phyloP scores from a whole-genome alignment of 2,113 vertebrate species.

The Petrocephalus microphthalmus region DNA sequence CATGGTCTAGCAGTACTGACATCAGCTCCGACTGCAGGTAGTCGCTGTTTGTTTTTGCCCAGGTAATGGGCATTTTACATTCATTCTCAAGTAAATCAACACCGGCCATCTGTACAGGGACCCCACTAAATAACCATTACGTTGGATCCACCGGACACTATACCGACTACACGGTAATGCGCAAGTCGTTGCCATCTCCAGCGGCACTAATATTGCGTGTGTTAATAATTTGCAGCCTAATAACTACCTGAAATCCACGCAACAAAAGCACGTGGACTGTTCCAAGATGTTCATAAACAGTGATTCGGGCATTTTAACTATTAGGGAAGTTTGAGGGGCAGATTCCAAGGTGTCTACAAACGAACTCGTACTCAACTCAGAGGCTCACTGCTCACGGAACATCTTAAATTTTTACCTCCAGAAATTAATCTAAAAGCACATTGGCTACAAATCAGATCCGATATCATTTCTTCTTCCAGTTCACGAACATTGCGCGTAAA shows the following conservation, averaged over 20 bases:
- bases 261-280: neutral
- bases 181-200: neutral
- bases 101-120: conserved; percentile 58
- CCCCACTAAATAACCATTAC: neutral
- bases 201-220: neutral
- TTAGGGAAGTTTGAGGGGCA: neutral
- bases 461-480: neutral
- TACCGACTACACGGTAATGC: neutral
- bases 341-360: neutral
- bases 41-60: conserved; percentile 51
- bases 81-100: conserved; percentile 58
- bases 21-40: conserved; percentile 23
- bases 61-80: conserved; percentile 56
- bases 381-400: neutral
- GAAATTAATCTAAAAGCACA: neutral
- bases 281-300: neutral
- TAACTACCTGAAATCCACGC: neutral
- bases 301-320: neutral
- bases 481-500: neutral
- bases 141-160: neutral
- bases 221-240: neutral
- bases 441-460: neutral
- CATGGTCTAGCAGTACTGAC: neutral
- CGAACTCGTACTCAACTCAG: neutral
- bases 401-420: neutral